A percentile compares a stretch with the other conserved stretches of the same genome.
Conservation (phyloP, 2,888 invertebrate species). For the Gymnocheta viridis region DNA sequence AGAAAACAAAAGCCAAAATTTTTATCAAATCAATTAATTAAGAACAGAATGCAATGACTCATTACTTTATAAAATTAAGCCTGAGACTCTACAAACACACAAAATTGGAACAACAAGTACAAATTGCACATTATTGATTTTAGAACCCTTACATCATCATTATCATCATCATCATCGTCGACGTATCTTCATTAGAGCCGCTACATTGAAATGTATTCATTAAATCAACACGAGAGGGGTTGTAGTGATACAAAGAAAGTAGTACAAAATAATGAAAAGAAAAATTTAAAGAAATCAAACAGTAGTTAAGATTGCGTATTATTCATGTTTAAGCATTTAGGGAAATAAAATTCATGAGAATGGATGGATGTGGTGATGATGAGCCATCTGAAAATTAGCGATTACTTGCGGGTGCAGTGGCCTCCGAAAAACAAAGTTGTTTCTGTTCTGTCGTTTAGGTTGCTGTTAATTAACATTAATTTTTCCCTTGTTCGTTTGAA, state of each 20-base stretch:
- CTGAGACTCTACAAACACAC: background rate
- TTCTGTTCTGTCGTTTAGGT: too few relatives aligned
- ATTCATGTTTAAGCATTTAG: background rate
- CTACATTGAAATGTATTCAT: constrained; percentile 15
- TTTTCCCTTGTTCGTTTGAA: too few relatives aligned
- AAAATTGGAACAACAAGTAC: constrained; percentile 32
- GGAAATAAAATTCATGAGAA: background rate
- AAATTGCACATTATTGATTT: constrained; percentile 62
- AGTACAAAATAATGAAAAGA: constrained; percentile 33
- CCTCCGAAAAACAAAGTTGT: too few relatives aligned
- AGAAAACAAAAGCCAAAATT: background rate
- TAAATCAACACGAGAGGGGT: background rate
- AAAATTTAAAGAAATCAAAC: background rate
- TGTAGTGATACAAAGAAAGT: constrained; percentile 3
- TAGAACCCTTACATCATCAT: constrained; percentile 61
- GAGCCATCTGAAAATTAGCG: too few relatives aligned
- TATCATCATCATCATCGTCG: constrained; percentile 55
- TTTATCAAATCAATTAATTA: background rate
- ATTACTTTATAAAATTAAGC: background rate
- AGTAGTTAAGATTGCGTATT: background rate
- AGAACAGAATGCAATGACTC: background rate
- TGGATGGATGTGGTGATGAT: too few relatives aligned
- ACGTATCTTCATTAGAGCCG: constrained; percentile 13
- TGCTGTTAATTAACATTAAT: too few relatives aligned
- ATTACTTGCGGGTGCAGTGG: too few relatives aligned